Evolutionary conservation across 23 tunicate species (phyloP).

Genomic region (Aplidium turbinatum): DNA sequence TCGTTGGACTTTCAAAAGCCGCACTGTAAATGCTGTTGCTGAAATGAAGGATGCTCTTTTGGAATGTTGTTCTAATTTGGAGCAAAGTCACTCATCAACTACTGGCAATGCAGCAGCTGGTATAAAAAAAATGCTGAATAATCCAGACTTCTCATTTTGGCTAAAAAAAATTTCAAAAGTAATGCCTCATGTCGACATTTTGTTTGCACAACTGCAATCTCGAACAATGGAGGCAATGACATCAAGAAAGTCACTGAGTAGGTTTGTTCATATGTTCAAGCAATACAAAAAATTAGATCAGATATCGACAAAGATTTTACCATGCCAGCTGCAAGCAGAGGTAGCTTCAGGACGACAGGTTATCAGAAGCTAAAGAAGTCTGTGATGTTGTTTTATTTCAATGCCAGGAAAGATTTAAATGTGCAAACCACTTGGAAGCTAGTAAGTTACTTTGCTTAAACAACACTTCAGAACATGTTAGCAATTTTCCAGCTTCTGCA

Average conservation of each 20-base stretch:
- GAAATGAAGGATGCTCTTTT: no score
- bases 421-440: neutral
- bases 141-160: slow-evolving; percentile 13
- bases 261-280: neutral
- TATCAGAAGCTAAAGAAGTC: slow-evolving; percentile 12
- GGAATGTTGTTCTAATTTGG: neutral
- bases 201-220: slow-evolving; percentile 7
- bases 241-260: neutral
- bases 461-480: neutral
- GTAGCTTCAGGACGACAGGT: neutral
- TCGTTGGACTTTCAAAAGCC: no score
- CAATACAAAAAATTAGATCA: neutral
- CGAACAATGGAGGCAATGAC: neutral
- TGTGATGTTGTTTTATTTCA: slow-evolving; percentile 12
- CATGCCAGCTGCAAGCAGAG: neutral
- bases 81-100: neutral
- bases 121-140: neutral
- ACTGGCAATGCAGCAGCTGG: neutral
- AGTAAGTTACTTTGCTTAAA: neutral
- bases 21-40: no score
- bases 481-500: neutral
- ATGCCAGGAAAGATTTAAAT: slow-evolving; percentile 4
- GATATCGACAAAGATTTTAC: neutral
- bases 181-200: no score
- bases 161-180: neutral